These are phyloP conservation scores for Heliconius hortense DNA, from an alignment of 2,888 invertebrate genomes.

Conservation along the genomic window DNA sequence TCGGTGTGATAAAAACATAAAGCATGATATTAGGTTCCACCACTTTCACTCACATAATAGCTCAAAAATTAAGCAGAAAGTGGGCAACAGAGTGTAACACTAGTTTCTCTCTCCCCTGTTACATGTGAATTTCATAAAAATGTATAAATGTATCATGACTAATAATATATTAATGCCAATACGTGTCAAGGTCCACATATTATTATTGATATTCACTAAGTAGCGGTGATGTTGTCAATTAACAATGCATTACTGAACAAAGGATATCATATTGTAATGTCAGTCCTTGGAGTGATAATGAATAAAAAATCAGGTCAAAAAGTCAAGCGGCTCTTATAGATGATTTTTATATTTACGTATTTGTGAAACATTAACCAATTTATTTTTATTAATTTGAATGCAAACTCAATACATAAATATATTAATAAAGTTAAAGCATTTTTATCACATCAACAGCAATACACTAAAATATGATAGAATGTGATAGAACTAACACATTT, in stretches of 20 bases:
- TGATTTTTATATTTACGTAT: not conserved
- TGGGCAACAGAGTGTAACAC: not conserved
- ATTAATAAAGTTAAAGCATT: no score
- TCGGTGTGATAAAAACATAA: no score
- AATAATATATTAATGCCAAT: not conserved
- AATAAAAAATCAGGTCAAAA: not conserved
- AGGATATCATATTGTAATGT: not conserved
- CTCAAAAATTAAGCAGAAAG: not conserved
- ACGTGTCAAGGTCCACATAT: not conserved
- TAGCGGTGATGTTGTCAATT: conserved; percentile 5
- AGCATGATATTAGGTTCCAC: no score
- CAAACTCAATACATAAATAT: no score
- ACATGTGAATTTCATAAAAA: not conserved
- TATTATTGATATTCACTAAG: conserved; percentile 7
- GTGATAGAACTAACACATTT: not conserved
- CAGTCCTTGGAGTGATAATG: not conserved
- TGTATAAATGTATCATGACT: not conserved
- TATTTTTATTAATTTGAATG: no score
- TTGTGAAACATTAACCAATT: no score
- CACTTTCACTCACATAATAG: no score
- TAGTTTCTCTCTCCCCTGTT: not conserved
- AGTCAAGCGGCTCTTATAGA: not conserved
- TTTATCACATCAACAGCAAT: not conserved
- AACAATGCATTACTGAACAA: conserved; percentile 14
- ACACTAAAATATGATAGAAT: not conserved